Percentiles rank a stretch among this genome's conserved stretches.
These are phyloP conservation scores for Mesorhabditis belari DNA, from an alignment of 2,888 invertebrate genomes.

Conservation along the genomic window DNA sequence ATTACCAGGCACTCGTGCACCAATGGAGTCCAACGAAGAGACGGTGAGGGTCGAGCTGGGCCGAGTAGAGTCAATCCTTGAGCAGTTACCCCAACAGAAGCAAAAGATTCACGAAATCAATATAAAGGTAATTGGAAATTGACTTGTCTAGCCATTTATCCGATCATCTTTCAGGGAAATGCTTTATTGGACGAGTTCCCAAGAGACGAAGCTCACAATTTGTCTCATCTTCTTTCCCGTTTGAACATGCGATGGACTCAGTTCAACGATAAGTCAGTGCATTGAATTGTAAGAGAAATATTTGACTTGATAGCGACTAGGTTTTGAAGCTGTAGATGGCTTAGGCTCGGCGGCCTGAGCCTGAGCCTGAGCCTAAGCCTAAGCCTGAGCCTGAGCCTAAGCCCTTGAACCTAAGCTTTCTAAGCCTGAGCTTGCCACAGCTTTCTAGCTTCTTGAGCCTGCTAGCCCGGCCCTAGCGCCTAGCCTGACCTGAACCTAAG, in stretches of 20 bases:
- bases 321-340: too few species aligned
- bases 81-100: conserved; percentile 68
- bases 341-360: too few species aligned
- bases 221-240: conserved; percentile 43
- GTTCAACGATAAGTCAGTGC: conserved; percentile 51
- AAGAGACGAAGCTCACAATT: conserved; percentile 49
- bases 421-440: too few species aligned
- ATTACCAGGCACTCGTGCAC: conserved; percentile 69
- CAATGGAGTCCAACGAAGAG: conserved; percentile 58
- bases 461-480: too few species aligned
- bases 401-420: too few species aligned
- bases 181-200: conserved; percentile 30
- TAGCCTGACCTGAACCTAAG: too few species aligned
- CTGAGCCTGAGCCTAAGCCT: too few species aligned
- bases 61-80: conserved; percentile 64
- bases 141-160: conserved; percentile 65
- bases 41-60: conserved; percentile 33
- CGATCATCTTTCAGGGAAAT: conserved; percentile 13
- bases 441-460: too few species aligned
- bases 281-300: neutral
- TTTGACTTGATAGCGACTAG: too few species aligned
- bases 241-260: conserved; percentile 52
- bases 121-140: conserved; percentile 6
- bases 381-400: too few species aligned
- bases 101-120: conserved; percentile 21